phyloP scores from a whole-genome alignment of 2,888 invertebrate species.

The Cephus nigrinus region DNA sequence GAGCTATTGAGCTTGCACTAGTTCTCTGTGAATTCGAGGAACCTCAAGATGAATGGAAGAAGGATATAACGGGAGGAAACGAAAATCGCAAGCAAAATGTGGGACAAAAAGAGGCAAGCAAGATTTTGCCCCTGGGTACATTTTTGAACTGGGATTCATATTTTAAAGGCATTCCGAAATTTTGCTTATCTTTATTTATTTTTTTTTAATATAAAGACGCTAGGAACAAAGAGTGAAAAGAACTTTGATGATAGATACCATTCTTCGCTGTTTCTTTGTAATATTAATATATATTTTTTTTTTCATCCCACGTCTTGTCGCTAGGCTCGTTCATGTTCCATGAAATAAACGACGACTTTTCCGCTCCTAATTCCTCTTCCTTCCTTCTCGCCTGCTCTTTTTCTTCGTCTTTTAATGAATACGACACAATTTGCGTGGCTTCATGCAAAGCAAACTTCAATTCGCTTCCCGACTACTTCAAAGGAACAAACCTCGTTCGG shows the following conservation, averaged over 20 bases:
- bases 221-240: neutral
- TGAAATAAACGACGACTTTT: neutral
- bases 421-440: no score
- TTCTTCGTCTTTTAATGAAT: neutral
- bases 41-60: neutral
- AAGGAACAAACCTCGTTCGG: neutral
- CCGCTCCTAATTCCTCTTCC: neutral
- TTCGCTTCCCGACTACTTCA: neutral
- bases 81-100: neutral
- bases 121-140: neutral
- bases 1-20: neutral
- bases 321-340: neutral
- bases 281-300: neutral
- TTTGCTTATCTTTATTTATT: neutral
- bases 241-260: neutral
- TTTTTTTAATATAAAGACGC: neutral
- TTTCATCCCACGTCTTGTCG: neutral
- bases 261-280: neutral
- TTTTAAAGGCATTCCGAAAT: neutral
- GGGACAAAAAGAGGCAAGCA: neutral
- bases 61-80: neutral
- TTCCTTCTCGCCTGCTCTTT: neutral
- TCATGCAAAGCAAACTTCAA: neutral
- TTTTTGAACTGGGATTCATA: neutral
- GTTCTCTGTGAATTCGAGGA: neutral